Evolutionary conservation across 2,797 vertebrate genomes (phyloP).

Genomic region (Arnoldichthys spilopterus): DNA sequence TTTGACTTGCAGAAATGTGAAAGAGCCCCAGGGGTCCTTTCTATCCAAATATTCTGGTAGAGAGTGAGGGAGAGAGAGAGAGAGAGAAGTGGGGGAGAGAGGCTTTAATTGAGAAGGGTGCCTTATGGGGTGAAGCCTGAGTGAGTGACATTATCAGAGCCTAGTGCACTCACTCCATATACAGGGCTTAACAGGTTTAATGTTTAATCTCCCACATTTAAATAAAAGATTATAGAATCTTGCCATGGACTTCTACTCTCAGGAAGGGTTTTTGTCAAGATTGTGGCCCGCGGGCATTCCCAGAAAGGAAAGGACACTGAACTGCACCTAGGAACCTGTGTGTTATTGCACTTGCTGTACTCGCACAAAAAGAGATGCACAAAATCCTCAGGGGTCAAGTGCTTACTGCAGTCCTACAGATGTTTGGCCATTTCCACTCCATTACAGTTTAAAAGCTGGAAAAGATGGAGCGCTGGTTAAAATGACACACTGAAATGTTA

Average conservation of each 20-base stretch:
- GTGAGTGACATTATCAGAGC: conserved; percentile 53
- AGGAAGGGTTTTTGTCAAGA: conserved; percentile 5
- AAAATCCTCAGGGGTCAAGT: conserved; percentile 32
- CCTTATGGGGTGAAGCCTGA: conserved; percentile 45
- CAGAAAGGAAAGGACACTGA: conserved; percentile 38
- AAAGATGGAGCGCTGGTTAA: conserved; percentile 43
- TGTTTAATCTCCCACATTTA: conserved; percentile 69
- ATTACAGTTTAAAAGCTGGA: conserved; percentile 59
- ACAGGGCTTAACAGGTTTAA: conserved; percentile 61
- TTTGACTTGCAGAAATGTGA: conserved; percentile 18
- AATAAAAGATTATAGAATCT: conserved; percentile 66
- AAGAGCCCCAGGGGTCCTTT: conserved; percentile 8
- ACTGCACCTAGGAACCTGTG: conserved; percentile 12
- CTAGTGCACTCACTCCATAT: conserved; percentile 45
- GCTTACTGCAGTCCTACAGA: background rate
- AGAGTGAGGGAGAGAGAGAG: background rate
- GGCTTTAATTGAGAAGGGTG: conserved; percentile 44
- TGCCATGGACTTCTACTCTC: conserved; percentile 59
- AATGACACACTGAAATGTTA: conserved; percentile 48
- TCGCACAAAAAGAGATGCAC: conserved; percentile 11
- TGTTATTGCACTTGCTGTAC: conserved; percentile 32
- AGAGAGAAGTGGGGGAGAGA: background rate
- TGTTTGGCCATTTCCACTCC: conserved; percentile 42
- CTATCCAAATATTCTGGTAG: conserved; percentile 18
- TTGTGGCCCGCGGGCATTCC: background rate